A percentile compares a stretch with the other conserved stretches of the same genome.
Evolutionary conservation across 2,113 vertebrate genomes (phyloP).

Genomic region (Gadus chalcogrammus): DNA sequence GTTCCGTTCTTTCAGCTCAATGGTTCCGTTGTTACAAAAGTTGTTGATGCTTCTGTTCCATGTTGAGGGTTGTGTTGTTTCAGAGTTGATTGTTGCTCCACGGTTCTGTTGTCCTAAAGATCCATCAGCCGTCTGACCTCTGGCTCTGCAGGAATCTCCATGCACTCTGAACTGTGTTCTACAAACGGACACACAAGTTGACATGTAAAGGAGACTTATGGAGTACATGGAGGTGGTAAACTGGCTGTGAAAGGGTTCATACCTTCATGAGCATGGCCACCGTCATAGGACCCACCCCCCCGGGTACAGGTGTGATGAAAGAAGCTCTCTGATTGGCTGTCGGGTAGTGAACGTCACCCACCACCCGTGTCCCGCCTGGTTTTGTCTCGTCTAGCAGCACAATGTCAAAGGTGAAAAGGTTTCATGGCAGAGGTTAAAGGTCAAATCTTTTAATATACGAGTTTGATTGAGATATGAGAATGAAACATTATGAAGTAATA

Average conservation of each 20-base stretch:
- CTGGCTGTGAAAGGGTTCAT: background rate
- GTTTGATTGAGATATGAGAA: no score
- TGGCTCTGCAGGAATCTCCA: constrained; percentile 77
- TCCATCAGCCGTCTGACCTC: constrained; percentile 75
- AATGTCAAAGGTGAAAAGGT: constrained; percentile 26
- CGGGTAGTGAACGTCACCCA: constrained; percentile 87
- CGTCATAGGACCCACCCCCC: constrained; percentile 96
- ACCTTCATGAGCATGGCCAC: constrained; percentile 99
- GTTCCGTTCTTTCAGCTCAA: no score
- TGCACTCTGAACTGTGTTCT: constrained; percentile 93
- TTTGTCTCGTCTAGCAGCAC: constrained; percentile 77
- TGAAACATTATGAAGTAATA: no score
- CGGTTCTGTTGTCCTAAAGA: constrained; percentile 31
- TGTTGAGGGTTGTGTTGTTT: no score
- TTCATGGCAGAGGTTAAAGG: no score
- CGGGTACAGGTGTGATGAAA: constrained; percentile 93
- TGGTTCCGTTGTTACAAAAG: no score
- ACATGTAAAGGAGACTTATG: background rate
- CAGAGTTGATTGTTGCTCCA: no score
- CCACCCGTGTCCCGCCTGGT: constrained; percentile 79
- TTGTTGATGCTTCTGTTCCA: no score
- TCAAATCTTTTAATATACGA: no score
- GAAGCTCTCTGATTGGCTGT: constrained; percentile 83
- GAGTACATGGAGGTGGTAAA: background rate
- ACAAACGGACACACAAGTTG: background rate